Evolutionary conservation across 92 coral and sea anemone genomes (phyloP), one percentile per base, ranked within the genome.

Genomic region (Paramuricea clavata): DNA sequence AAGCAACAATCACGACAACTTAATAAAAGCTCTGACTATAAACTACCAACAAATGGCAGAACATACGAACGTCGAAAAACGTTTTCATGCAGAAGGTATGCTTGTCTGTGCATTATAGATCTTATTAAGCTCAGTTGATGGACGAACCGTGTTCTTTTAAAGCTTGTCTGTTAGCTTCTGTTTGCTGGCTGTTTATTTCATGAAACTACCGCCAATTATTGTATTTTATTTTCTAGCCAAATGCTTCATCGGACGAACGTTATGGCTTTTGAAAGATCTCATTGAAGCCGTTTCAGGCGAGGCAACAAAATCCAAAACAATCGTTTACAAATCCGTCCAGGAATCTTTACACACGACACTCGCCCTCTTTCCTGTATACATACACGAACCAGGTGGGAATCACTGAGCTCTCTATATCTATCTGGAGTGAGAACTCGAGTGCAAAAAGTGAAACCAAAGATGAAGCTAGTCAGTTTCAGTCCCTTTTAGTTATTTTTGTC

Each of bases 231-330:
- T 78, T 78, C 8, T 62, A 93, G 98, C 98, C 59, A 92, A 93
- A 78, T 36, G 83, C 15, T 91, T 90, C 41, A 87, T 97, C 42
- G 92, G 93, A 42, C 95, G 91, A 73, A 97, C 99, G 0, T 83
- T 97, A 3, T 89, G 88, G 56, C 74, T 97, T 36, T 75, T 97
- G 86, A 87, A 82, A 50, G 95, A 97, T 68, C 74, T 94, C n/a
- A 91, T 97, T 87, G 85, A 91, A 32, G 92, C 98, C 12, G 99
- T 92, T 12, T 76, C 94, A 21, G 98, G 93, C 74, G 98, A 97
- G 74, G 99, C 95, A 60, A 97, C 99, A 42, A 97, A 94, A 87
- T 94, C 99, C 59, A 97, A 97, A 78, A 92, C 93, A 19, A 92
- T 97, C 19, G 79, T 97, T 75, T 93, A 90, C 86, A 94, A 97